A percentile compares a stretch with the other conserved stretches of the same genome.
phyloP scores from a whole-genome alignment of 2,888 invertebrate species.

The Pseudeuparius sepicola region DNA sequence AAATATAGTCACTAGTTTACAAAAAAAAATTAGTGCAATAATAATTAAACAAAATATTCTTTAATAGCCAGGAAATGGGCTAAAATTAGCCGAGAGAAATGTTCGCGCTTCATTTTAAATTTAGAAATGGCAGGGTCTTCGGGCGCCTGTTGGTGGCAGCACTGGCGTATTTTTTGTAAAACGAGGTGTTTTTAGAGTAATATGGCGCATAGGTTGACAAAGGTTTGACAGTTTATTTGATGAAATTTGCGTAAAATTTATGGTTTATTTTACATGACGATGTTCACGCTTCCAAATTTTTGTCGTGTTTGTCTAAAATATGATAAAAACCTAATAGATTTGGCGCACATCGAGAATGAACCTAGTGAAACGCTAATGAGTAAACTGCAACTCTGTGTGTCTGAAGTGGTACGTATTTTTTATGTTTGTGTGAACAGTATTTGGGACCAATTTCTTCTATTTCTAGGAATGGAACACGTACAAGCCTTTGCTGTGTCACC shows the following conservation, averaged over 20 bases:
- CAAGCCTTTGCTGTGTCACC: slow-evolving; percentile 34
- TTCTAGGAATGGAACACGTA: slow-evolving; percentile 35
- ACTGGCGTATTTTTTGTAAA: no score
- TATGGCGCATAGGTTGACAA: slow-evolving; percentile 34
- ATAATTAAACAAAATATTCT: no score
- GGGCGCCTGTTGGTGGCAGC: no score
- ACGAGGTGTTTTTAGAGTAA: no score
- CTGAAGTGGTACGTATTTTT: slow-evolving; percentile 36
- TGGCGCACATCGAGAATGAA: slow-evolving; percentile 35
- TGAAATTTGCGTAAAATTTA: slow-evolving; percentile 21
- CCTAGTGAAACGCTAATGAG: slow-evolving; percentile 33
- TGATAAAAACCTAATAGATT: slow-evolving; percentile 34
- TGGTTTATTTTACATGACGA: slow-evolving; percentile 28
- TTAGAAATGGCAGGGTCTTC: no score
- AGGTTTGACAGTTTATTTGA: slow-evolving; percentile 30
- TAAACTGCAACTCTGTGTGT: slow-evolving; percentile 35
- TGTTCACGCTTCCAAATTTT: slow-evolving; percentile 36
- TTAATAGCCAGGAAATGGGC: no score
- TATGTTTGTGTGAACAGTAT: background rate
- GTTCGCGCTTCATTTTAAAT: no score
- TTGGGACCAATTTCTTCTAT: slow-evolving; percentile 14
- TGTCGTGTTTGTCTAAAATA: slow-evolving; percentile 37
- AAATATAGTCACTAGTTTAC: no score
- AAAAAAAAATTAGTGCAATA: no score
- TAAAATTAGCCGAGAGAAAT: no score